phyloP scores from a whole-genome alignment of 2,888 invertebrate species.

The Plusia festucae region DNA sequence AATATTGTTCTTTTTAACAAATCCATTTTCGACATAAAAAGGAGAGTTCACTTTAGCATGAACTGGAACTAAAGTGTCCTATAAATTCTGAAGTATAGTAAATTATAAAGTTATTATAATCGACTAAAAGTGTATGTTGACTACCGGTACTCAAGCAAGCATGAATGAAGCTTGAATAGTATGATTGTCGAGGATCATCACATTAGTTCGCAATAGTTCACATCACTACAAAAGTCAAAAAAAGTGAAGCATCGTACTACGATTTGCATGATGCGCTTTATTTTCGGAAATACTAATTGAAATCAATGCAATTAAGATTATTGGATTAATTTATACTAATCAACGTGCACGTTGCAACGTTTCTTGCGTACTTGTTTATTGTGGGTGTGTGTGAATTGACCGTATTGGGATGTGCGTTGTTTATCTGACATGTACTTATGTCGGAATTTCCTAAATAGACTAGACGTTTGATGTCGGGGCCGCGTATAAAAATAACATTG shows the following conservation, averaged over 20 bases:
- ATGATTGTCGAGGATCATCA: too few species aligned
- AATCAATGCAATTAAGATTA: constrained; percentile 64
- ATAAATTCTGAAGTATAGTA: too few species aligned
- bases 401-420: constrained; percentile 80
- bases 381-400: constrained; percentile 59
- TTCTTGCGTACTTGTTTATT: constrained; percentile 44
- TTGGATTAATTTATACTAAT: constrained; percentile 56
- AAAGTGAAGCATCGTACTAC: constrained; percentile 53
- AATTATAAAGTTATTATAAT: too few species aligned
- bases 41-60: too few species aligned
- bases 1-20: too few species aligned
- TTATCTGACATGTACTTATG: constrained; percentile 81
- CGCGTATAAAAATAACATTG: constrained; percentile 87
- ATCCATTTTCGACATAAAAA: too few species aligned
- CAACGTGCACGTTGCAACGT: constrained; percentile 37
- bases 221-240: constrained; percentile 58
- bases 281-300: constrained; percentile 67
- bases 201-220: too few species aligned
- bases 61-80: too few species aligned
- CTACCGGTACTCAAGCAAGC: too few species aligned
- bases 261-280: constrained; percentile 57
- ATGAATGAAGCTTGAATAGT: not conserved
- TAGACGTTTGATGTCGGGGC: constrained; percentile 86
- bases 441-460: constrained; percentile 85
- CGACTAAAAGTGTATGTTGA: not conserved